A percentile compares a stretch with the other conserved stretches of the same genome.
phyloP scores from a whole-genome alignment of 2,888 invertebrate species.

The Taenaris catops region DNA sequence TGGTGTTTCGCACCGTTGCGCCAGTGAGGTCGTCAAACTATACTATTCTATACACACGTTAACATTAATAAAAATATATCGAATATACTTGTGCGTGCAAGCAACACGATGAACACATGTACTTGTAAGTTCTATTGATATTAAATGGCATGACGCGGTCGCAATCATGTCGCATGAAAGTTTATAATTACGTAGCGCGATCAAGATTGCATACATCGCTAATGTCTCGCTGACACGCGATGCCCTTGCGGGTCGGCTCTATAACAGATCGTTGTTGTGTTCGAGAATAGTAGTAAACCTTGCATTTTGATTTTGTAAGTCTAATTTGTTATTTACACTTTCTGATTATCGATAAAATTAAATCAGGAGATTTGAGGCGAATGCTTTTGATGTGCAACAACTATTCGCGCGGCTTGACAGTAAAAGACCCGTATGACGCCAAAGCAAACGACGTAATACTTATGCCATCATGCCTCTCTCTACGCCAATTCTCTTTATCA shows the following conservation, averaged over 20 bases:
- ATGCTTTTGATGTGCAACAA: too few relatives aligned
- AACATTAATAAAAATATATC: too few relatives aligned
- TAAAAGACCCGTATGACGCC: too few relatives aligned
- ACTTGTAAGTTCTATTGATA: constrained; percentile 17
- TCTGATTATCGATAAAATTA: background rate
- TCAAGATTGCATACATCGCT: constrained; percentile 38
- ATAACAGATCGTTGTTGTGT: constrained; percentile 17
- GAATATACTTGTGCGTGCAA: too few relatives aligned
- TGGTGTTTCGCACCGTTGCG: too few relatives aligned
- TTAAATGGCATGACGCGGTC: constrained; percentile 24
- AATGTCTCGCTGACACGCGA: constrained; percentile 48
- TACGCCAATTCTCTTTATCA: too few relatives aligned
- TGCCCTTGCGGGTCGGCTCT: constrained; percentile 29
- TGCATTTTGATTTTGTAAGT: constrained; percentile 2
- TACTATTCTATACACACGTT: too few relatives aligned
- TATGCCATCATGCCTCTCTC: too few relatives aligned
- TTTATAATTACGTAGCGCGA: constrained; percentile 40
- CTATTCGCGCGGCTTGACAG: too few relatives aligned
- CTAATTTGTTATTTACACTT: background rate
- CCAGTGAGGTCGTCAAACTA: too few relatives aligned
- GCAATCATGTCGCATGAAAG: constrained; percentile 30
- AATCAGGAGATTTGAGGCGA: too few relatives aligned
- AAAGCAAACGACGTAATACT: too few relatives aligned
- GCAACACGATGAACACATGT: constrained; percentile 14
- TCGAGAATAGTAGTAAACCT: constrained; percentile 4